These are phyloP conservation scores for Stegana nigrithorax DNA, from an alignment of 2,888 invertebrate genomes.

Conservation along the genomic window DNA sequence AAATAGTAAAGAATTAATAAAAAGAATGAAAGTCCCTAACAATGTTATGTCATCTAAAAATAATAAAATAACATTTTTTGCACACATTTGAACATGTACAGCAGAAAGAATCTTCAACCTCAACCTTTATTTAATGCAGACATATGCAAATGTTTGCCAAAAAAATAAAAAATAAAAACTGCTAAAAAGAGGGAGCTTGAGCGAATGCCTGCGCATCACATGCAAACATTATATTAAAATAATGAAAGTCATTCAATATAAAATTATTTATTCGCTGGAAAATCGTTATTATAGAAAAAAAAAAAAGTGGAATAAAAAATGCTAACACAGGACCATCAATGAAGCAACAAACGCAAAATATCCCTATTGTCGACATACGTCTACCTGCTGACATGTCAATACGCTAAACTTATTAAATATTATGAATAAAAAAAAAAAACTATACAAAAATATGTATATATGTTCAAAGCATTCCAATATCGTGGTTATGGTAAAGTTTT, in stretches of 20 bases:
- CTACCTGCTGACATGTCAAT: neutral
- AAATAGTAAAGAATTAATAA: neutral
- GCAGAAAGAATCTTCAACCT: no score
- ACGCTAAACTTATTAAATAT: constrained; percentile 23
- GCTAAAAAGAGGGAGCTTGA: neutral
- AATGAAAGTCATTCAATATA: constrained; percentile 43
- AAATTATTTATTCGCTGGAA: constrained; percentile 39
- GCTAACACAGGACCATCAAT: constrained; percentile 13
- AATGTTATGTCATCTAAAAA: no score
- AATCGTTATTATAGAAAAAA: constrained; percentile 22
- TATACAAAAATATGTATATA: no score
- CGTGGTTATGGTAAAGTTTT: no score
- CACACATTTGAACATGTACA: no score
- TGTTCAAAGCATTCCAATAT: no score
- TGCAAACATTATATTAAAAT: constrained; percentile 37
- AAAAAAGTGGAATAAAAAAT: neutral
- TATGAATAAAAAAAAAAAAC: constrained; percentile 13
- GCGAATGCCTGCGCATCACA: no score
- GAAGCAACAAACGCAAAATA: neutral
- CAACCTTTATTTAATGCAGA: no score
- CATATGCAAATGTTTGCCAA: neutral
- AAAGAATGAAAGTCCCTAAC: no score
- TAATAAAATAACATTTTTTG: no score
- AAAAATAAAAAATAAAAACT: neutral
- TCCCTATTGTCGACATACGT: neutral